Evolutionary conservation across 2,113 vertebrate species (phyloP).

Genomic region (Aptenodytes patagonicus): DNA sequence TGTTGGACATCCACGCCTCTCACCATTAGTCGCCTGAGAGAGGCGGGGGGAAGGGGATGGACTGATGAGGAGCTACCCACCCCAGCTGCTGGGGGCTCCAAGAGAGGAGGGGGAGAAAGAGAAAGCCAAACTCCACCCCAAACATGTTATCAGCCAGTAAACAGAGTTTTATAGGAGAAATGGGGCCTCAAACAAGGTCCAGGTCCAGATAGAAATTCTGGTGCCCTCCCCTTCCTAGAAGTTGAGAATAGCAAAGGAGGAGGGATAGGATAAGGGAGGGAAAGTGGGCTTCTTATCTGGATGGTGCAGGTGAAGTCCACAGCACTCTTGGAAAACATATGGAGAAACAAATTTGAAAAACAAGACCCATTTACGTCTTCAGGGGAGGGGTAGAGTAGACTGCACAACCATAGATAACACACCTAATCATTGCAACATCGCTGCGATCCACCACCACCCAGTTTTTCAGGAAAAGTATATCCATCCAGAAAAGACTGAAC

Average conservation of each 20-base stretch:
- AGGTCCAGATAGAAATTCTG: not conserved
- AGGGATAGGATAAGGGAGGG: not conserved
- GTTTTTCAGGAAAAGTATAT: conserved; percentile 38
- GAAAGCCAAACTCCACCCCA: not conserved
- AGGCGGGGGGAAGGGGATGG: not conserved
- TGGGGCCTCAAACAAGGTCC: not conserved
- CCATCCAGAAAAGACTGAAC: not conserved
- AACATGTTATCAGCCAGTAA: not conserved
- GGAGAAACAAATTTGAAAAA: conserved; percentile 26
- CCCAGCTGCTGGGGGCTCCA: not conserved
- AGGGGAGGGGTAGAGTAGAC: not conserved
- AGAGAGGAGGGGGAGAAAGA: not conserved
- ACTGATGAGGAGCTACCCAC: not conserved
- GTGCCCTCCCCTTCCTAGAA: not conserved
- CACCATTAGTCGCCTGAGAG: not conserved
- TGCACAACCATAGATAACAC: conserved; percentile 25
- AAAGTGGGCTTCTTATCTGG: conserved; percentile 31
- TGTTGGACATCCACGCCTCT: not conserved
- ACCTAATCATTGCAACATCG: not conserved
- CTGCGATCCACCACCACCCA: not conserved
- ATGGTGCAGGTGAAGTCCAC: not conserved
- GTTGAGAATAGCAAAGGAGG: not conserved
- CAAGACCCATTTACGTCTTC: conserved; percentile 5
- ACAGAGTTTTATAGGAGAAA: not conserved
- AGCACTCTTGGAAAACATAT: not conserved